Conservation (phyloP, 2,888 invertebrate genomes). For the Nomada ferruginata region DNA sequence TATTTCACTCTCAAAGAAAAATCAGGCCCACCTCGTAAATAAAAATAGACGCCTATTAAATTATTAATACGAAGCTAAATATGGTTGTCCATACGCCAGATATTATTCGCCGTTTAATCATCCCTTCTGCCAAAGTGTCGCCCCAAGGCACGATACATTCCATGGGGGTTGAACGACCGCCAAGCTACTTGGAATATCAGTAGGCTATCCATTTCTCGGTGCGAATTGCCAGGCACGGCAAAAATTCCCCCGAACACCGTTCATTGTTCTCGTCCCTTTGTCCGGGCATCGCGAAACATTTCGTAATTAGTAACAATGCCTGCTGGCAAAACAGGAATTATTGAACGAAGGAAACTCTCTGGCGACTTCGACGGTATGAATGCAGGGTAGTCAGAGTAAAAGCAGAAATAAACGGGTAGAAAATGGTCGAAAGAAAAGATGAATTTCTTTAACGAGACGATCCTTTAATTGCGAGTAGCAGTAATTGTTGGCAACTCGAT, state of each 20-base stretch:
- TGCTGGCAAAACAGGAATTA: conserved; percentile 53
- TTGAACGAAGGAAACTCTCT: conserved; percentile 38
- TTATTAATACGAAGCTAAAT: too few relatives aligned
- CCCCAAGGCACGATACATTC: not conserved
- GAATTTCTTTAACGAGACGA: conserved; percentile 57
- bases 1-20: too few relatives aligned
- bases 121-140: not conserved
- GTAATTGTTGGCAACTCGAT: conserved; percentile 44
- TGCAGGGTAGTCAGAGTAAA: conserved; percentile 8
- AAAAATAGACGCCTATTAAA: too few relatives aligned
- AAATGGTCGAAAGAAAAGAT: conserved; percentile 18
- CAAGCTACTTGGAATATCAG: conserved; percentile 32
- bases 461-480: conserved; percentile 57
- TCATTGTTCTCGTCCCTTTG: conserved; percentile 50
- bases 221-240: conserved; percentile 32
- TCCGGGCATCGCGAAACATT: conserved; percentile 35
- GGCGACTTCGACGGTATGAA: conserved; percentile 36
- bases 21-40: too few relatives aligned
- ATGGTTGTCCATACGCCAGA: too few relatives aligned
- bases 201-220: conserved; percentile 33
- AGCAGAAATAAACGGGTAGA: conserved; percentile 13
- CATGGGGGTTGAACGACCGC: conserved; percentile 41
- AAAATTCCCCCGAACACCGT: conserved; percentile 36
- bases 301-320: conserved; percentile 60
- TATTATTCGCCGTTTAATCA: not conserved